Percentiles rank a stretch among this genome's conserved stretches.
phyloP scores from a whole-genome alignment of 2,113 vertebrate species.

The Hylia prasina region DNA sequence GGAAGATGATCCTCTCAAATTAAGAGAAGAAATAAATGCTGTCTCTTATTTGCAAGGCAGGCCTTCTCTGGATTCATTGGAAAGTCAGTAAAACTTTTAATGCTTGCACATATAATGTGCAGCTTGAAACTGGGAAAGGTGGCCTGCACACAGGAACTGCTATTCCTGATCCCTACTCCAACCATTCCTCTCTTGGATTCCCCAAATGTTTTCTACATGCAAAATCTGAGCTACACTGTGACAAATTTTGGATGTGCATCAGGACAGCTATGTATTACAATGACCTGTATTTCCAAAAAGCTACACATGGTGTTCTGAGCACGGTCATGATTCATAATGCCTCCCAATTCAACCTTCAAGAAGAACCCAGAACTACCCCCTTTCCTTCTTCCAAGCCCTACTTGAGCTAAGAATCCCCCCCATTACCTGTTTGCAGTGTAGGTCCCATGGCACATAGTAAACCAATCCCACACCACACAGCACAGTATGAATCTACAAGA shows the following conservation, averaged over 20 bases:
- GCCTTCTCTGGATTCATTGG: background rate
- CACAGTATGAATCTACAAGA: background rate
- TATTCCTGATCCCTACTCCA: background rate
- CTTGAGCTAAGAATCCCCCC: background rate
- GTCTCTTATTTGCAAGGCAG: background rate
- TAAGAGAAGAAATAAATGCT: background rate
- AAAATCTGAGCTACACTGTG: background rate
- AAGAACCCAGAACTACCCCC: background rate
- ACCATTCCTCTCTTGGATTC: background rate
- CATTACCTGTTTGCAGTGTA: background rate
- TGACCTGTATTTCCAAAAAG: background rate
- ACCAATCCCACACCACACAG: background rate
- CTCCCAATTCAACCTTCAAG: background rate
- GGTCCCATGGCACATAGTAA: background rate
- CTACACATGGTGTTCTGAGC: background rate
- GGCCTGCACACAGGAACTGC: background rate
- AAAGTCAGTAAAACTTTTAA: conserved; percentile 19
- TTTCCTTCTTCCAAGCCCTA: background rate
- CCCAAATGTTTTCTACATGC: background rate
- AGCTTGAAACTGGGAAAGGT: background rate
- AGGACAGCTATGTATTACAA: background rate
- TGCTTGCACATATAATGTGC: background rate
- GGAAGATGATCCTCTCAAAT: conserved; percentile 1
- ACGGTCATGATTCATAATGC: fast-evolving
- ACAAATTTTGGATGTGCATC: background rate